Evolutionary conservation across 2,888 invertebrate species (phyloP).

Genomic region (Nomada ferruginata): DNA sequence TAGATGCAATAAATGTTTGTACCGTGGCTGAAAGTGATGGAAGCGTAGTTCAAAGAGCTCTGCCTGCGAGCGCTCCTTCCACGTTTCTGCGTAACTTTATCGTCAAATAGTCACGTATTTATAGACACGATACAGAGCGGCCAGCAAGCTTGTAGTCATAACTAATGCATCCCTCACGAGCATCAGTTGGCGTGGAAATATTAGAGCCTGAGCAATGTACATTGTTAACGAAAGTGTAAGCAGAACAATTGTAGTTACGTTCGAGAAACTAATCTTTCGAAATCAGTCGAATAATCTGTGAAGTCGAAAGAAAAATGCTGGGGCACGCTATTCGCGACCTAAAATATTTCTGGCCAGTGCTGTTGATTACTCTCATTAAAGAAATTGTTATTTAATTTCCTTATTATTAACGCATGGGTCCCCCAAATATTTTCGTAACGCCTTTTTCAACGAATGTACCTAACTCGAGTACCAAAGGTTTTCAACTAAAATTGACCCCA

Average conservation of each 20-base stretch:
- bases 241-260: background rate
- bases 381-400: too few relatives aligned
- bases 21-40: slow-evolving; percentile 29
- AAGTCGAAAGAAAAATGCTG: too few relatives aligned
- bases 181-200: slow-evolving; percentile 10
- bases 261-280: too few relatives aligned
- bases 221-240: background rate
- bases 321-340: too few relatives aligned
- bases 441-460: too few relatives aligned
- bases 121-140: slow-evolving; percentile 37
- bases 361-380: too few relatives aligned
- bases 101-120: slow-evolving; percentile 44
- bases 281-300: too few relatives aligned
- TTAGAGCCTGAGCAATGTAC: background rate
- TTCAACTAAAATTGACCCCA: too few relatives aligned
- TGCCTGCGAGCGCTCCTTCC: slow-evolving; percentile 40
- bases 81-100: slow-evolving; percentile 14
- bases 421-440: too few relatives aligned
- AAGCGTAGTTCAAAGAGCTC: slow-evolving; percentile 56
- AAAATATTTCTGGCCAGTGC: too few relatives aligned
- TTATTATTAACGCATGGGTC: too few relatives aligned
- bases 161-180: slow-evolving; percentile 20
- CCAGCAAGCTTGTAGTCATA: slow-evolving; percentile 9
- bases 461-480: too few relatives aligned
- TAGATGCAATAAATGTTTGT: slow-evolving; percentile 58